Conservation (phyloP, 2,113 vertebrate species). For the Vimba vimba region DNA sequence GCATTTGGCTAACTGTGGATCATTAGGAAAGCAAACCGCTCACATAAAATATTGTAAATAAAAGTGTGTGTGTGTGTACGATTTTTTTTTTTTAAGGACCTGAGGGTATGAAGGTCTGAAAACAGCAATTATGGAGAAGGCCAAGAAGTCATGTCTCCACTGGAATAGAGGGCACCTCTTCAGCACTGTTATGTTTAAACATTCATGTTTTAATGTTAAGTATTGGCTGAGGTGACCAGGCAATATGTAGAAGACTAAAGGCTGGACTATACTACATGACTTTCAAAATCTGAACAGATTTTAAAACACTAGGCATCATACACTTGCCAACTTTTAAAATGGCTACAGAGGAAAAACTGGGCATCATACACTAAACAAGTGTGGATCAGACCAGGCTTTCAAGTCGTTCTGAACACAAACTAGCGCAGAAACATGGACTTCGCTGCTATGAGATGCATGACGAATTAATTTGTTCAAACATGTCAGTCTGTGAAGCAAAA, state of each 20-base stretch:
- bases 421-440: no score
- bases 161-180: not conserved
- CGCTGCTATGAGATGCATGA: not conserved
- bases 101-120: conserved; percentile 11
- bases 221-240: not conserved
- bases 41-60: conserved; percentile 5
- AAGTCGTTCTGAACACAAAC: not conserved
- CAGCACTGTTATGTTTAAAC: conserved; percentile 6
- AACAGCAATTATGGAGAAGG: conserved; percentile 3
- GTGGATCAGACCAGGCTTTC: not conserved
- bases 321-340: not conserved
- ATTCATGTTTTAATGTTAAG: conserved; percentile 25
- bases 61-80: not conserved
- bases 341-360: not conserved
- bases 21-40: conserved; percentile 31
- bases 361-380: not conserved
- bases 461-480: not conserved
- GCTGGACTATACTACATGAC: not conserved
- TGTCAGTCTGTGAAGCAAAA: not conserved
- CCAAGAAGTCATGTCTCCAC: not conserved
- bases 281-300: not conserved
- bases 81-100: not conserved
- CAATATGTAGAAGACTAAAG: not conserved
- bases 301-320: not conserved
- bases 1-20: conserved; percentile 43